Base-by-base conservation (phyloP, 2,113 vertebrate genomes). In the Sapayoa aenigma region DNA sequence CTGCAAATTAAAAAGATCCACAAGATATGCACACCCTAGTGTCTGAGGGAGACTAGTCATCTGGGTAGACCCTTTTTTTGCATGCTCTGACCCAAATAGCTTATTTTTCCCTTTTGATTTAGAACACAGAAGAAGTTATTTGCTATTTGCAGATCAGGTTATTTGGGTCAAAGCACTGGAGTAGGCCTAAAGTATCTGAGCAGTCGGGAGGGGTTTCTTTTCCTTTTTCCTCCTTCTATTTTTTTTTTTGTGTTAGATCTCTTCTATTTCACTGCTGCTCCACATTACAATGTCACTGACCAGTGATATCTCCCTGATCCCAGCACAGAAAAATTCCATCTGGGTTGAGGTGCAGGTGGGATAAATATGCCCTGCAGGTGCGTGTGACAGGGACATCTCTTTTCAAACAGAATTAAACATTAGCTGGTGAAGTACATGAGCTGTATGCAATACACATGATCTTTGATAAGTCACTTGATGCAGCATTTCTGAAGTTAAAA, bases 101-200 rank as follows among this genome's bases (percentile, higher is more conserved):
- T 91, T 95, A 95, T 95, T 95, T 96, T 93, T 69, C 92, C 94
- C 90, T 59, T 94, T 96, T 94, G 92, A 93, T 88, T 97, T 94
- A 93, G 87, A 96, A 88, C 77, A 89, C 56, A 71, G 84, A 65
- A 75, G 46, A 93, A 95, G 84, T 96, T 96, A 95, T 96, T 97
- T 96, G 87, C 92, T 96, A 93, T 96, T 97, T 97, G 94, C 63
- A 96, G 89, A 96, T 93, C 85, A 84, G 84, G 90, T 95, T 97
- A 97, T 97, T 95, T 97, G 92, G 94, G 95, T 97, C 96, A 96
- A 84, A 96, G 89, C 87, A 95, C 80, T 78, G 65, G 56, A 92
- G 93, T 73, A 78, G 56, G 77, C 49, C 69, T 78, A 21, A 90
- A 84, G 66, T 87, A 82, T 75, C 55, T 39, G 55, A 84, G 77